Percentiles rank a stretch among this genome's conserved stretches.
These are phyloP conservation scores for Schizaphis graminum DNA, from an alignment of 2,888 invertebrate species.

Conservation along the genomic window DNA sequence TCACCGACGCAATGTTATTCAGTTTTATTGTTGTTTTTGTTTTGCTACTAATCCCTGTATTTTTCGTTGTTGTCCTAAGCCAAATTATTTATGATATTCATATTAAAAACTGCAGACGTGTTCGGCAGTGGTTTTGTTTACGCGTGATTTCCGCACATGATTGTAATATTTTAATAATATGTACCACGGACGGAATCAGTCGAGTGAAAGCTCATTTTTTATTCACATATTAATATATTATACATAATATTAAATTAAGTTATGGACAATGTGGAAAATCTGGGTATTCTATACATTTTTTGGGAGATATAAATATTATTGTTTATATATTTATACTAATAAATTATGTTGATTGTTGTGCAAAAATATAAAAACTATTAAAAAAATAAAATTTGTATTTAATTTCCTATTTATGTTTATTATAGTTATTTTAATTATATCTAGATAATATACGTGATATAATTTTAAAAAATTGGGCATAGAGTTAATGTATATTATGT, in stretches of 20 bases:
- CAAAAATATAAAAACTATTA: neutral
- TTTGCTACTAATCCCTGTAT: neutral
- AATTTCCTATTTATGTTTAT: neutral
- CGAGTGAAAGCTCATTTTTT: neutral
- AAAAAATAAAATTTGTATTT: neutral
- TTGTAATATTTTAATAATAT: neutral
- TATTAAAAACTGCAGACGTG: neutral
- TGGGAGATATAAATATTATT: too few relatives aligned
- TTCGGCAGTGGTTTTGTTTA: neutral
- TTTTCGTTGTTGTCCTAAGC: neutral
- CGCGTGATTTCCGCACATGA: neutral
- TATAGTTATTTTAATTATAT: too few relatives aligned
- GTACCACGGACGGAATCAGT: neutral
- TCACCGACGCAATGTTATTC: neutral
- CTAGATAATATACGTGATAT: too few relatives aligned
- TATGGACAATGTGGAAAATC: neutral
- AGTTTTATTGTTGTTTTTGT: neutral
- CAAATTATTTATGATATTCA: neutral
- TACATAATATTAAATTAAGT: neutral
- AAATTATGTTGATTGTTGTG: neutral
- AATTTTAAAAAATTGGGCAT: too few relatives aligned
- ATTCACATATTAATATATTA: neutral
- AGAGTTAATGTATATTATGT: too few relatives aligned
- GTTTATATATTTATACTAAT: too few relatives aligned
- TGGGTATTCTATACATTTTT: neutral